phyloP scores from a whole-genome alignment of 2,888 invertebrate species.

The Vesta saturnalis region DNA sequence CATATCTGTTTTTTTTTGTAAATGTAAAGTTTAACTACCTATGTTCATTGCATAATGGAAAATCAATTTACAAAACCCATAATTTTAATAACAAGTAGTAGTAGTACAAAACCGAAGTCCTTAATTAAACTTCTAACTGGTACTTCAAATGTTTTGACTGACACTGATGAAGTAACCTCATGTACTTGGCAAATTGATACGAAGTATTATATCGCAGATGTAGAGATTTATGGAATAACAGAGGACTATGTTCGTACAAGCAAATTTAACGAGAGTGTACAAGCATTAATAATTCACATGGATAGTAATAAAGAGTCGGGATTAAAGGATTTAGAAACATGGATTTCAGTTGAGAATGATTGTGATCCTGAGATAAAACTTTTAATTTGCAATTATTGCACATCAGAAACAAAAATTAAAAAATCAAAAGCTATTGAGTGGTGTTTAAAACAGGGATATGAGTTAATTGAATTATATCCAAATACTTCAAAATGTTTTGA shows the following conservation, averaged over 20 bases:
- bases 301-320: conserved; percentile 66
- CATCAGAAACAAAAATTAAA: conserved; percentile 58
- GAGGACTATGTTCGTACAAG: conserved; percentile 62
- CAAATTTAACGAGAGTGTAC: conserved; percentile 63
- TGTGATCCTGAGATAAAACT: conserved; percentile 66
- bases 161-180: conserved; percentile 43
- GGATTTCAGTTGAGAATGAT: conserved; percentile 52
- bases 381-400: conserved; percentile 67
- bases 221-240: conserved; percentile 67
- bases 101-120: conserved; percentile 59
- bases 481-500: conserved; percentile 52
- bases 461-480: conserved; percentile 73
- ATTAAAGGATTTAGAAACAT: conserved; percentile 55
- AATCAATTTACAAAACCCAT: conserved; percentile 47
- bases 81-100: conserved; percentile 58
- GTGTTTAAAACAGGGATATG: conserved; percentile 75
- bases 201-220: conserved; percentile 76
- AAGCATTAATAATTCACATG: conserved; percentile 73
- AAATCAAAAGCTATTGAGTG: conserved; percentile 66
- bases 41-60: no score
- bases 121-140: conserved; percentile 59
- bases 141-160: conserved; percentile 46
- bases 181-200: conserved; percentile 71
- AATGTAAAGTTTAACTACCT: no score
- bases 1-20: no score